Conservation (phyloP, 2,888 invertebrate genomes). For the Lumbricus terrestris region DNA sequence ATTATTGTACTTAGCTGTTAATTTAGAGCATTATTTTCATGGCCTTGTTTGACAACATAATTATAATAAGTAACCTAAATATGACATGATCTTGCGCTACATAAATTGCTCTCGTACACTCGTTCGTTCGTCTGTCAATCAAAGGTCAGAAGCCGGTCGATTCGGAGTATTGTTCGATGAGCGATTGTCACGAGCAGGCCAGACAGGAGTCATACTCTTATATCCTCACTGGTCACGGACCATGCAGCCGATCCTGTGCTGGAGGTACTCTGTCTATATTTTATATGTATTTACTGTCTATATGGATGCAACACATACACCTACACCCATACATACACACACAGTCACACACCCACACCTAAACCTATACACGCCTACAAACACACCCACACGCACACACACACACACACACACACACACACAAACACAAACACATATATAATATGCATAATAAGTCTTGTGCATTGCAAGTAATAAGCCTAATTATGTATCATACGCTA, state of each 20-base stretch:
- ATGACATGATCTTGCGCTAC: neutral
- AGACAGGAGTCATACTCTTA: conserved; percentile 45
- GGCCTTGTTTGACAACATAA: neutral
- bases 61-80: neutral
- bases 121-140: neutral
- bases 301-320: too few relatives aligned
- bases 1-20: neutral
- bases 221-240: conserved; percentile 56
- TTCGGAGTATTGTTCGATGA: neutral
- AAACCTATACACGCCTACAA: too few relatives aligned
- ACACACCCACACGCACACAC: too few relatives aligned
- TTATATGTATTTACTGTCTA: neutral
- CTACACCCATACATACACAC: too few relatives aligned
- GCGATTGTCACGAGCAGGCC: neutral
- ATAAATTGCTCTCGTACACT: neutral
- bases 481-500: neutral
- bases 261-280: conserved; percentile 64
- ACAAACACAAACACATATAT: too few relatives aligned
- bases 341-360: too few relatives aligned
- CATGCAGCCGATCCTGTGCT: conserved; percentile 90
- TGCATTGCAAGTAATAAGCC: neutral
- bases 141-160: conserved; percentile 9
- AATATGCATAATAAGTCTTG: too few relatives aligned
- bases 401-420: too few relatives aligned
- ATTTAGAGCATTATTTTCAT: neutral